Percentiles rank a stretch among this genome's conserved stretches.
phyloP scores from a whole-genome alignment of 2,113 vertebrate genomes.

The Salvator merianae region DNA sequence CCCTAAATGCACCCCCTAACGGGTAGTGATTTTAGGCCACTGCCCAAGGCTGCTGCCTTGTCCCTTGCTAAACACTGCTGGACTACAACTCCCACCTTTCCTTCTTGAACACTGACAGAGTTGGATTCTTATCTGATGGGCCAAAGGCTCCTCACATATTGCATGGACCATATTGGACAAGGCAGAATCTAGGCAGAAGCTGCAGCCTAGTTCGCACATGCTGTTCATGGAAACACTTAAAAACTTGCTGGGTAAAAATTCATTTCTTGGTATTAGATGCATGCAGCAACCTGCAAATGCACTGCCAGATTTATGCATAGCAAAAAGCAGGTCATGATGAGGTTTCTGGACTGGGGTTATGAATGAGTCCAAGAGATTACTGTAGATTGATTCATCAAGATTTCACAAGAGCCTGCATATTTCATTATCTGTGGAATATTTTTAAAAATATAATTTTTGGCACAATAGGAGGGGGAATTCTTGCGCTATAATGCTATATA shows the following conservation, averaged over 20 bases:
- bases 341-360: background rate
- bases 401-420: background rate
- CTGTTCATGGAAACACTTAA: background rate
- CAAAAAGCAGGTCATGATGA: background rate
- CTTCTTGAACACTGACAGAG: too few relatives aligned
- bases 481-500: slow-evolving; percentile 1
- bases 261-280: background rate
- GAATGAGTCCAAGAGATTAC: background rate
- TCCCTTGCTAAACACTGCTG: too few relatives aligned
- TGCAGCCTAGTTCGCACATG: background rate
- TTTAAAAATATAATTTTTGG: background rate
- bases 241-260: background rate
- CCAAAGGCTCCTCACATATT: too few relatives aligned
- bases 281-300: background rate
- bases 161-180: too few relatives aligned
- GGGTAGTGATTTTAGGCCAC: too few relatives aligned
- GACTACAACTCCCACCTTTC: too few relatives aligned
- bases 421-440: background rate
- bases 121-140: too few relatives aligned
- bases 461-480: background rate
- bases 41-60: too few relatives aligned
- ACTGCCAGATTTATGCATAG: background rate
- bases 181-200: too few relatives aligned
- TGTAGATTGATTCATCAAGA: background rate
- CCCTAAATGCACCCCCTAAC: too few relatives aligned